Conservation (phyloP, 2,113 vertebrate genomes). For the Regulus satrapa region DNA sequence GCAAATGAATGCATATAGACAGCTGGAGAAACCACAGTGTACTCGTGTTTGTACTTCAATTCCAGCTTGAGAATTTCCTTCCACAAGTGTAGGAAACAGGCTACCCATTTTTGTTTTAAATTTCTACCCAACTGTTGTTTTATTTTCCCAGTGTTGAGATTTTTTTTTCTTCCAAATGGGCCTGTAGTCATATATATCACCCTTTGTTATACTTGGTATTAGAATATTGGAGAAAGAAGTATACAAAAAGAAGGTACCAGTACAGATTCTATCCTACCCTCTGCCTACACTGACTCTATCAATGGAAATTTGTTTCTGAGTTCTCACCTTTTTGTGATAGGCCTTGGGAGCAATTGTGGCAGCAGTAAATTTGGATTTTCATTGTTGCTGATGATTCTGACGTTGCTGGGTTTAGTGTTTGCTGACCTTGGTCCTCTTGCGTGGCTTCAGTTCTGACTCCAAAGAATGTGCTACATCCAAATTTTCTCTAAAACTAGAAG, state of each 20-base stretch:
- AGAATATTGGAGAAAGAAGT: neutral
- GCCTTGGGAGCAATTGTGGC: neutral
- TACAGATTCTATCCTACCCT: neutral
- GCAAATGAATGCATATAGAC: neutral
- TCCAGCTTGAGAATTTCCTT: neutral
- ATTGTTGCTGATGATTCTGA: neutral
- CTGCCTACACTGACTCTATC: neutral
- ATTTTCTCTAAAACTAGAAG: neutral
- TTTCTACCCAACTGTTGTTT: neutral
- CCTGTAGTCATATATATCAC: neutral
- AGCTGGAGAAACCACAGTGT: neutral
- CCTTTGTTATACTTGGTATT: neutral
- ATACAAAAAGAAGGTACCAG: neutral
- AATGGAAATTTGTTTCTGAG: neutral
- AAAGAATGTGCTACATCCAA: neutral
- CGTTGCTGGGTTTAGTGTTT: neutral
- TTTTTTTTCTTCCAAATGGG: neutral
- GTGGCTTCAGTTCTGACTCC: neutral
- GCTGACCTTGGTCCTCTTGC: neutral
- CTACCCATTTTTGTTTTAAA: neutral
- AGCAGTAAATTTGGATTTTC: neutral
- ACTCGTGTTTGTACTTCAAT: neutral
- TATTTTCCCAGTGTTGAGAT: neutral
- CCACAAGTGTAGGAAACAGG: neutral
- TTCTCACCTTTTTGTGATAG: neutral